phyloP scores from a whole-genome alignment of 2,797 vertebrate genomes.

The Neosilurus hyrtlii region DNA sequence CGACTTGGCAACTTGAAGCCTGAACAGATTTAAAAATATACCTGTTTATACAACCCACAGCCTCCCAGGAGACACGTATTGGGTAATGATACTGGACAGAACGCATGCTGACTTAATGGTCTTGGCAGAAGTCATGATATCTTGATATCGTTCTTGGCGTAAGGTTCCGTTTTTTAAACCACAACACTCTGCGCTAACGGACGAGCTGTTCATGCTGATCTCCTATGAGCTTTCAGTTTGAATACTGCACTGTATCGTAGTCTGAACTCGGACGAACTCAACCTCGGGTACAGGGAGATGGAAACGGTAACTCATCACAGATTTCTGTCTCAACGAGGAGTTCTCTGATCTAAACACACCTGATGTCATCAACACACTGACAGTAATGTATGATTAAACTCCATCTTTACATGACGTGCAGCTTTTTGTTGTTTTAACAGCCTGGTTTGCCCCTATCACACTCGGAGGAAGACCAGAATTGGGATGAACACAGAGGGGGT shows the following conservation, averaged over 20 bases:
- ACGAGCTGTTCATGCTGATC: background rate
- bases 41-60: constrained; percentile 49
- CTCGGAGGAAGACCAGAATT: no score
- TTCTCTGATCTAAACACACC: background rate
- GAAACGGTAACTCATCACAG: background rate
- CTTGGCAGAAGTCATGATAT: constrained; percentile 49
- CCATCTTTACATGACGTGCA: background rate
- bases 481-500: no score
- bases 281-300: no score
- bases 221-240: no score
- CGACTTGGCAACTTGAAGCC: constrained; percentile 28
- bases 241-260: background rate
- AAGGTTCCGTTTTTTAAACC: constrained; percentile 11
- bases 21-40: constrained; percentile 38
- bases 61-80: constrained; percentile 18
- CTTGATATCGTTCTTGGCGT: constrained; percentile 2
- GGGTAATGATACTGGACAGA: constrained; percentile 38
- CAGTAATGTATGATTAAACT: background rate
- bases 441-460: background rate
- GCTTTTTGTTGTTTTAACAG: background rate
- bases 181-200: background rate
- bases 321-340: background rate
- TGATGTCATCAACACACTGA: background rate
- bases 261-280: background rate
- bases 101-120: constrained; percentile 41